phyloP scores from a whole-genome alignment of 2,113 vertebrate species.

The Crotalus viridis region DNA sequence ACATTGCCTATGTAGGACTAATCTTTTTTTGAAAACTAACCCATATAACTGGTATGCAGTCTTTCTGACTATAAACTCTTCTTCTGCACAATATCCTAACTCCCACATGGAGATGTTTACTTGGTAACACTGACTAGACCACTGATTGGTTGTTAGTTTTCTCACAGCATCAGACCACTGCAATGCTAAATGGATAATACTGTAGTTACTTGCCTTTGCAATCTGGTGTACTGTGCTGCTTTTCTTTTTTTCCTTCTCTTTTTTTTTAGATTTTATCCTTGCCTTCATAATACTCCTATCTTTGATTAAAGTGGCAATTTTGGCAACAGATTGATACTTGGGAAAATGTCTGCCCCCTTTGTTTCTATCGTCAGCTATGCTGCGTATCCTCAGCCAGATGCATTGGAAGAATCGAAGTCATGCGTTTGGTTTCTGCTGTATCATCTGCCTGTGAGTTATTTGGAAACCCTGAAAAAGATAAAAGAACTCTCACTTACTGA shows the following conservation, averaged over 20 bases:
- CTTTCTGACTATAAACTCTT: neutral
- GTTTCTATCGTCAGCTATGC: neutral
- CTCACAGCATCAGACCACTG: neutral
- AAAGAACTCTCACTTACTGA: slow-evolving; percentile 41
- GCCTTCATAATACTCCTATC: neutral
- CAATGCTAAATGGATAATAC: neutral
- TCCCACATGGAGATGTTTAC: neutral
- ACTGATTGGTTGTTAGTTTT: neutral
- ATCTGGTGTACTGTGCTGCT: neutral
- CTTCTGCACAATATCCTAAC: neutral
- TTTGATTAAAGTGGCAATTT: fast-evolving
- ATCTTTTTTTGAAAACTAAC: neutral
- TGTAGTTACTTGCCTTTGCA: neutral
- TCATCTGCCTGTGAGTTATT: neutral
- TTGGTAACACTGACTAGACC: neutral
- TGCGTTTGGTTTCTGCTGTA: neutral
- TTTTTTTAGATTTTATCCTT: neutral
- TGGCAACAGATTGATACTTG: neutral
- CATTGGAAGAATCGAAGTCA: neutral
- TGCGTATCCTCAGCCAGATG: neutral
- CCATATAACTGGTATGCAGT: neutral
- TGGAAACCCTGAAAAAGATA: neutral
- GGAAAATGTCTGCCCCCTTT: neutral
- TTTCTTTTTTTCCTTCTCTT: fast-evolving
- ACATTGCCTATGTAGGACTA: neutral